Evolutionary conservation across 2,888 invertebrate genomes (phyloP).

Genomic region (Lasioglossum morio): DNA sequence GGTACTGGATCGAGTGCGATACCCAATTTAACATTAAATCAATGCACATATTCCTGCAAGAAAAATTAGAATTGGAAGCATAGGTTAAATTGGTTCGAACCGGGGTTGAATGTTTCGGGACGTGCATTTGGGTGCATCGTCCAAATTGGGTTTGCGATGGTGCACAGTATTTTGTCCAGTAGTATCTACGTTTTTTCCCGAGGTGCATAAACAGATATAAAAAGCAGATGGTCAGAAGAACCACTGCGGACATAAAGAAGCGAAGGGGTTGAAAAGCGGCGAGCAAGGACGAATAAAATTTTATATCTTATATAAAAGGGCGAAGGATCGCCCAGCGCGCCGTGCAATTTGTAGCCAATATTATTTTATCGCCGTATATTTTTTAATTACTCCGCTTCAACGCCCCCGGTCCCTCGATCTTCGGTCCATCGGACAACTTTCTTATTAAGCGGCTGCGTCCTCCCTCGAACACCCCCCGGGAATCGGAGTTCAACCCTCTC

Average conservation of each 20-base stretch:
- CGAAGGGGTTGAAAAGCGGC: constrained; percentile 42
- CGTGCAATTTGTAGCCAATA: constrained; percentile 83
- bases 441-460: constrained; percentile 78
- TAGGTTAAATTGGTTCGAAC: background rate
- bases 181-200: background rate
- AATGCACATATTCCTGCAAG: no score
- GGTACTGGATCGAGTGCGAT: no score
- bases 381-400: constrained; percentile 82
- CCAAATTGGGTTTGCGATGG: background rate
- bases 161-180: no score
- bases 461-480: constrained; percentile 75
- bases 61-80: no score
- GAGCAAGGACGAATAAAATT: constrained; percentile 69
- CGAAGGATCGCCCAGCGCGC: constrained; percentile 68
- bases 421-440: constrained; percentile 69
- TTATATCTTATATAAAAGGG: constrained; percentile 77
- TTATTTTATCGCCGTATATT: constrained; percentile 83
- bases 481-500: constrained; percentile 81
- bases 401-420: constrained; percentile 74
- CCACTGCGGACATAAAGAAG: constrained; percentile 58
- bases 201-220: background rate
- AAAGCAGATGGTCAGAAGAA: constrained; percentile 41
- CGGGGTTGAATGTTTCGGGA: no score
- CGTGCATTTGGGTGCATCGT: background rate
- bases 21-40: no score